phyloP scores from a whole-genome alignment of 2,888 invertebrate genomes.

The Galeruca laticollis region DNA sequence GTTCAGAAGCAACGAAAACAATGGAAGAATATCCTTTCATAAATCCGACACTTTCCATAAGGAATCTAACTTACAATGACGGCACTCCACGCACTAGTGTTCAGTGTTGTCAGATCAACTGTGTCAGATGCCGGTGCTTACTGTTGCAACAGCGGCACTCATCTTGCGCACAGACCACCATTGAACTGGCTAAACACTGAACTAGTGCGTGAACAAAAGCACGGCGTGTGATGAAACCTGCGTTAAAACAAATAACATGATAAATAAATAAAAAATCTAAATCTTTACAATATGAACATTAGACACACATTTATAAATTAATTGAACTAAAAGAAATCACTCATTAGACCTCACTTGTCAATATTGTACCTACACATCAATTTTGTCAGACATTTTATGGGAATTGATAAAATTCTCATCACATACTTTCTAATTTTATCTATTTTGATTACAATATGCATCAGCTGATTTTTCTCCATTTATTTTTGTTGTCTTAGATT shows the following conservation, averaged over 20 bases:
- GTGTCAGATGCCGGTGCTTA: slow-evolving; percentile 57
- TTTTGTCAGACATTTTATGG: no score
- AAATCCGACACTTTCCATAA: slow-evolving; percentile 85
- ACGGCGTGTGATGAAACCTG: background rate
- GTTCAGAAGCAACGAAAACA: slow-evolving; percentile 70
- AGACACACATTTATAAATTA: no score
- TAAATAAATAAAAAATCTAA: no score
- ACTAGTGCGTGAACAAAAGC: slow-evolving; percentile 52
- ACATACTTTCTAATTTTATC: no score
- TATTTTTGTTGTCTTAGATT: no score
- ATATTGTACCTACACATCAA: no score
- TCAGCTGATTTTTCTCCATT: no score
- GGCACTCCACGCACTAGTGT: slow-evolving; percentile 78
- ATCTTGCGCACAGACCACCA: slow-evolving; percentile 56
- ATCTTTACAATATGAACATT: no score
- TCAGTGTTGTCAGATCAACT: slow-evolving; percentile 57
- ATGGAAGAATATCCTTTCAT: slow-evolving; percentile 76
- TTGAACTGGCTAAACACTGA: slow-evolving; percentile 51
- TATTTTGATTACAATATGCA: no score
- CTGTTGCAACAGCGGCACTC: slow-evolving; percentile 55
- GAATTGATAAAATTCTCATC: no score
- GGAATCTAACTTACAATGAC: slow-evolving; percentile 76
- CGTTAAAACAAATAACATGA: background rate
- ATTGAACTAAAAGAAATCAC: no score
- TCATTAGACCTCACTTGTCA: no score